A percentile compares a stretch with the other conserved stretches of the same genome.
These are phyloP conservation scores for Hyaena hyaena DNA, from an alignment of 2,113 vertebrate genomes.

Conservation along the genomic window DNA sequence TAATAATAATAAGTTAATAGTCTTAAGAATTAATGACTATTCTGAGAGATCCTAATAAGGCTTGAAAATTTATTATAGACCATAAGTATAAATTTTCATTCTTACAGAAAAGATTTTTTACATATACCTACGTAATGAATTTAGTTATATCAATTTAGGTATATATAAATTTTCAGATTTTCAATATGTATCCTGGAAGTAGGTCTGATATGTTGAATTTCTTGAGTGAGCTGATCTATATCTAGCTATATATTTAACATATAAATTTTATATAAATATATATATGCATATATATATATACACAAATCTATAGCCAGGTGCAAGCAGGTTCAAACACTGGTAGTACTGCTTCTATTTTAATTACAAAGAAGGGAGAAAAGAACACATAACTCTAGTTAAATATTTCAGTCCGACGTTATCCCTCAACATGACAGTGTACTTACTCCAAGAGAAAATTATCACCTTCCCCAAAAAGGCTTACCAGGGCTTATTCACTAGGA, in stretches of 20 bases:
- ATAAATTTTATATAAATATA: not conserved
- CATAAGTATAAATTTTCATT: not conserved
- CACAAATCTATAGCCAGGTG: not conserved
- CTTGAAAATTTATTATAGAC: not conserved
- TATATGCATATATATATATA: not conserved
- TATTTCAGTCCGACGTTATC: not conserved
- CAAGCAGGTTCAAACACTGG: not conserved
- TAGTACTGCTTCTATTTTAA: not conserved
- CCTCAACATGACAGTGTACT: not conserved
- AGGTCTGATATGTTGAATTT: not conserved
- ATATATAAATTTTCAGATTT: not conserved
- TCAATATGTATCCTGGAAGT: not conserved
- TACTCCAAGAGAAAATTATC: not conserved
- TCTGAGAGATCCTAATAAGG: not conserved
- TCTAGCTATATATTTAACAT: not conserved
- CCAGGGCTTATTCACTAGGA: not conserved
- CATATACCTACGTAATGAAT: not conserved
- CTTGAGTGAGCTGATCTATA: not conserved
- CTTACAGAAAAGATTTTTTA: not conserved
- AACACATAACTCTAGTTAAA: not conserved
- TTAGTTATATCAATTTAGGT: not conserved
- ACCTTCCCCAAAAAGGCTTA: not conserved
- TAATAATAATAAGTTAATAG: not conserved
- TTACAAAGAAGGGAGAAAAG: not conserved
- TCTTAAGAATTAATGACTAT: conserved; percentile 46